Conservation (phyloP, 2,888 invertebrate species). For the Pyrrhia umbra region DNA sequence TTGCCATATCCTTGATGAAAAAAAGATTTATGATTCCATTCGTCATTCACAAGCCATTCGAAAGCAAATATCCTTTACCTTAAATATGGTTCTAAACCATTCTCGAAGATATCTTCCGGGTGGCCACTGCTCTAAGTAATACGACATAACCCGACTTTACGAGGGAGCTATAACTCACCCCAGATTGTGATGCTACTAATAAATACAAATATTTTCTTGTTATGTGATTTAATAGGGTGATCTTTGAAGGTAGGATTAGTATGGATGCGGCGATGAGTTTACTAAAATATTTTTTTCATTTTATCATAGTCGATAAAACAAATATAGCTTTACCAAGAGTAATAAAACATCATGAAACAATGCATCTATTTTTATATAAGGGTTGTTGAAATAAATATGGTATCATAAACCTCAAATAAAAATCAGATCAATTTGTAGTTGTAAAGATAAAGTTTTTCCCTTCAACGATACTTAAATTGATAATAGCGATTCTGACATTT, state of each 20-base stretch:
- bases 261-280: constrained; percentile 68
- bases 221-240: constrained; percentile 83
- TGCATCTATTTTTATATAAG: background rate
- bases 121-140: constrained; percentile 76
- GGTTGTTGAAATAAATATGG: background rate
- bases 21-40: background rate
- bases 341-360: too few species aligned
- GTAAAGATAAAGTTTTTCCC: background rate
- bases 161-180: constrained; percentile 84
- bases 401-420: too few species aligned
- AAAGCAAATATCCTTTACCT: background rate
- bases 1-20: background rate
- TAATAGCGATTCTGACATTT: background rate
- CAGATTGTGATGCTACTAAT: constrained; percentile 80
- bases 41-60: constrained; percentile 6
- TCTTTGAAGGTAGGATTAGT: constrained; percentile 48
- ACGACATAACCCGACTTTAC: constrained; percentile 79
- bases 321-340: too few species aligned
- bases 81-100: constrained; percentile 17
- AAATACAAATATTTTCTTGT: constrained; percentile 87
- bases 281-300: too few species aligned
- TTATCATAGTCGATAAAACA: too few species aligned
- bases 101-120: constrained; percentile 70
- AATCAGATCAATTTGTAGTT: too few species aligned
- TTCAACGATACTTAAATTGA: background rate